phyloP scores from a whole-genome alignment of 2,797 vertebrate genomes.

The Pempheris klunzingeri region DNA sequence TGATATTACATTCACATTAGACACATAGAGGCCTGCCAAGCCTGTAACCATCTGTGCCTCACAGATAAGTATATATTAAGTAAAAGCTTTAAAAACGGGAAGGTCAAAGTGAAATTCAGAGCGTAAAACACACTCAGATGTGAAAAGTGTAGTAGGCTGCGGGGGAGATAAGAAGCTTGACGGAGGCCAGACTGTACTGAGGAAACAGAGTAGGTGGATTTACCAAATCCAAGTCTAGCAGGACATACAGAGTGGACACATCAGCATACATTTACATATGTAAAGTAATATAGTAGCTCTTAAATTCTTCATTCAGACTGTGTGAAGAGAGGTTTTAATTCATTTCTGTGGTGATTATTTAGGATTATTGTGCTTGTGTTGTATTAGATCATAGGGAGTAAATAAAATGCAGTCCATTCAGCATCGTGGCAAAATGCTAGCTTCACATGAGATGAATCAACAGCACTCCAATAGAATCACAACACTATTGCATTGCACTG shows the following conservation, averaged over 20 bases:
- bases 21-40: conserved; percentile 29
- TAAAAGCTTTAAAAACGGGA: conserved; percentile 43
- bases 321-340: not conserved
- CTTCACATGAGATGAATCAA: not conserved
- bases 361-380: not conserved
- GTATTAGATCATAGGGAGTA: not conserved
- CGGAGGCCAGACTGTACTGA: conserved; percentile 32
- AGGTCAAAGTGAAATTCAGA: conserved; percentile 45
- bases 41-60: conserved; percentile 37
- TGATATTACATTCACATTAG: conserved; percentile 37
- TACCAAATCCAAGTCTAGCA: conserved; percentile 38
- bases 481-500: not conserved
- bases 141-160: conserved; percentile 42
- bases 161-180: conserved; percentile 41
- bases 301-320: conserved; percentile 8
- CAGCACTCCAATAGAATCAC: not conserved
- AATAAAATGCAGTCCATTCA: conserved; percentile 18
- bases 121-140: conserved; percentile 41
- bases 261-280: conserved; percentile 7
- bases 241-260: conserved; percentile 1
- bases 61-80: conserved; percentile 40
- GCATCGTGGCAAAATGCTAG: not conserved
- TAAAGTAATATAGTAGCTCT: not conserved
- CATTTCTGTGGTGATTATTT: not conserved
- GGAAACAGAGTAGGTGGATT: conserved; percentile 51